Evolutionary conservation across 1,140 invertebrate species (phyloP), one percentile per base, ranked within the genome.

Genomic region (Anthonomus grandis): DNA sequence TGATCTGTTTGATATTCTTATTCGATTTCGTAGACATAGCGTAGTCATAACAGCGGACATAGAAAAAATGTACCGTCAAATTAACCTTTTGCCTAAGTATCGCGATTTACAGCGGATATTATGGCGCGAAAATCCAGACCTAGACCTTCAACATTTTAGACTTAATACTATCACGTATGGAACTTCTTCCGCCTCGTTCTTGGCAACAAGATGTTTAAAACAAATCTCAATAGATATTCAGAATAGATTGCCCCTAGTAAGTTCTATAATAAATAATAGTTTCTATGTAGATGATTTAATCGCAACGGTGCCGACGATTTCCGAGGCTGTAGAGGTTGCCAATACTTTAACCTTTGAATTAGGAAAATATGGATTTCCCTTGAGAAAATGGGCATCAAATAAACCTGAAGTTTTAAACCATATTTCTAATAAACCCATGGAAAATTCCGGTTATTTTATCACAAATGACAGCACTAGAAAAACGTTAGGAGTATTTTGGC

Each of bases 161-260:
- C 45, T 66, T 24, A 63, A 59, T 12, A 66, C 65, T 0, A 42
- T 63, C 4, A 66, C 63, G 4, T 66, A 66, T 27, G 63, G 64
- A 15, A 66, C 64, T 3, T 49, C 59, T 0, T 50, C 54, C 5
- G 68, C 69, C 6, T 60, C 71, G 0, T 76, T 54, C 22, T 25
- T 45, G 21, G 42, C 42, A 10, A 23, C 22, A 9, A 8, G 42
- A 2, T 0, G 1, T 45, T 12, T 45, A 22, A 18, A 45, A 22
- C 9, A 59, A 24, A 36, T 46, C 9, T 38, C 15, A 8, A 4
- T 34, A n/a, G 24, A 34, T 12, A 2, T 12, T 8, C 37, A 13
- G 19, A n/a, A 19, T 9, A 15, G 15, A 3, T 17, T 37, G 52
- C 47, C 48, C 10, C 25, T 45, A 23, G 49, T 24, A 8, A 19